Base-by-base conservation (phyloP, 2,113 vertebrate genomes). In the Chaetodon trifascialis region DNA sequence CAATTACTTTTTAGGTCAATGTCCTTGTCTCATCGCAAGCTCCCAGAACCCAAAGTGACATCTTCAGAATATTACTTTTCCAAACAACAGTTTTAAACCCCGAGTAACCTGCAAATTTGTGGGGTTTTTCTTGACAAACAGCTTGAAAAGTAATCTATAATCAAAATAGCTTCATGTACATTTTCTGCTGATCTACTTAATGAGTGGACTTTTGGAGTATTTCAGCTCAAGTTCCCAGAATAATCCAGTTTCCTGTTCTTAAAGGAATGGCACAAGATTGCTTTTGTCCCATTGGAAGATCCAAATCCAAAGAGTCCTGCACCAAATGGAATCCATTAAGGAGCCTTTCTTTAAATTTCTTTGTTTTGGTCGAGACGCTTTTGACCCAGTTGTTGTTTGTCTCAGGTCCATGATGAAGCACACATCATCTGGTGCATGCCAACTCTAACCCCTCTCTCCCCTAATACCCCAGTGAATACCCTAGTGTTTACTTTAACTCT, bases 311-410 rank as follows among this genome's bases (percentile, higher is more conserved):
- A 38, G 47, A 70, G 19, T 36, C 30, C n/a, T 52, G 15, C 16
- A 69, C 30, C 21, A 21, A 10, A 36, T 1, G 44, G 9, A 34
- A 40, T 25, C 11, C 15, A 14, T 30, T 56, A 58, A 8, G 30
- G 30, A 59, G 16, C 9, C 30, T 60, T 8, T 15, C 15, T 34
- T 30, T 5, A 30, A 16, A 38, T 19, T 17, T n/a, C 11, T 70
- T 21, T 6, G 30, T 12, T 46, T 23, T 6, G n/a, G 19, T 72
- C 7, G 0, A 1, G 67, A 72, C 56, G 12, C 44, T 64, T 62
- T 36, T 72, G 49, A 64, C 69, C 63, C 42, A 60, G 42, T 60
- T 82, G 44, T 65, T 72, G 30, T 76, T 83, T 76, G 4, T 62
- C 52, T 9, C 62, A 73, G 5, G 40, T 46, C 44, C 69, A 34